Evolutionary conservation across 2,113 vertebrate species (phyloP).

Genomic region (Sclerurus mexicanus): DNA sequence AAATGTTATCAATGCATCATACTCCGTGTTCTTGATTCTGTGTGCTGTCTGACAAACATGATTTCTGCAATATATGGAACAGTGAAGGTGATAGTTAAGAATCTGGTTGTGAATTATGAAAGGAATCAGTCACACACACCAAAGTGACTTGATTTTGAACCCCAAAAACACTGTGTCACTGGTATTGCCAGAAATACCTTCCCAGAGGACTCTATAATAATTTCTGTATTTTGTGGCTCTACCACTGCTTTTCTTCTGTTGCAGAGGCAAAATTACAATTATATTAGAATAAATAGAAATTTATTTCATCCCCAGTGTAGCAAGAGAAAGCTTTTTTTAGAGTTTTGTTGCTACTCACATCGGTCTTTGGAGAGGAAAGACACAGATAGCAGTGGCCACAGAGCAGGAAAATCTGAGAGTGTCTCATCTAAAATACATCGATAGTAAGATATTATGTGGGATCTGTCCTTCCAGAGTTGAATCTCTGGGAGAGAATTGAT

Average conservation of each 20-base stretch:
- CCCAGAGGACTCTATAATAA: neutral
- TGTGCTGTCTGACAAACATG: neutral
- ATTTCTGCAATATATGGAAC: neutral
- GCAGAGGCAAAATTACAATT: neutral
- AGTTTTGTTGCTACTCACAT: neutral
- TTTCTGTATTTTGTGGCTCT: neutral
- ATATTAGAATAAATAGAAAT: neutral
- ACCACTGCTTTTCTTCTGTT: neutral
- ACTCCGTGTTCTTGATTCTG: neutral
- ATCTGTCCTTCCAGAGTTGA: neutral
- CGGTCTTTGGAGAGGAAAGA: neutral
- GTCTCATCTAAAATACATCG: neutral
- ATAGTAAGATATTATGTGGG: neutral
- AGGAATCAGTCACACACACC: neutral
- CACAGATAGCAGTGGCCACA: neutral
- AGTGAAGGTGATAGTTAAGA: neutral
- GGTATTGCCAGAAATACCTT: neutral
- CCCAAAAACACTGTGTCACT: neutral
- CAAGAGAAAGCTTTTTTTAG: neutral
- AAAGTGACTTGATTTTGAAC: neutral
- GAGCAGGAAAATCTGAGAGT: neutral
- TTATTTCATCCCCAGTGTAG: neutral
- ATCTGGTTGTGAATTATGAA: neutral
- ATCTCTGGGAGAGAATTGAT: neutral
- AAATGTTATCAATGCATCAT: neutral